These are phyloP conservation scores for Clinocottus analis DNA, from an alignment of 2,113 vertebrate species.

Conservation along the genomic window DNA sequence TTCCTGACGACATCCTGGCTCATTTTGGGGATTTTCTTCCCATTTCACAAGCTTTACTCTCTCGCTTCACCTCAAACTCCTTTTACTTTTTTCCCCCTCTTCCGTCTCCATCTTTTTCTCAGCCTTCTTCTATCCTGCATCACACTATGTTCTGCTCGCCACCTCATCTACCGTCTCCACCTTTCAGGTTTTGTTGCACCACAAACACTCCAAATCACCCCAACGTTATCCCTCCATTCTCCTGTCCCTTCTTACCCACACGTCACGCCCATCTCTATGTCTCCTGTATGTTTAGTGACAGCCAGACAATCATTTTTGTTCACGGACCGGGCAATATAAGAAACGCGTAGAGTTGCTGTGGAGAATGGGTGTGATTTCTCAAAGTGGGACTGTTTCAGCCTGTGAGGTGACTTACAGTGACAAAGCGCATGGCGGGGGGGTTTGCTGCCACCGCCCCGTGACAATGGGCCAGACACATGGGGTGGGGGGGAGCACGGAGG, in stretches of 20 bases:
- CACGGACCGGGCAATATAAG: constrained; percentile 48
- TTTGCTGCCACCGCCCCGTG: constrained; percentile 72
- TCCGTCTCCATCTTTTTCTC: not conserved
- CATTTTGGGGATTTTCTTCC: not conserved
- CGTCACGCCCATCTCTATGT: constrained; percentile 64
- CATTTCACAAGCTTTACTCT: constrained; percentile 4
- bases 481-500: constrained; percentile 56
- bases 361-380: constrained; percentile 72
- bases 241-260: constrained; percentile 61
- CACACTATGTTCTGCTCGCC: constrained; percentile 36
- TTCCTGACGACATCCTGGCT: constrained; percentile 21
- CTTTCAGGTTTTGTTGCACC: constrained; percentile 54
- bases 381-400: constrained; percentile 71
- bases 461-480: constrained; percentile 84
- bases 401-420: constrained; percentile 85
- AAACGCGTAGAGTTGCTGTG: constrained; percentile 67
- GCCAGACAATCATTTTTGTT: constrained; percentile 72
- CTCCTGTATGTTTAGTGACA: constrained; percentile 79
- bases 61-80: not conserved
- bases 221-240: constrained; percentile 71
- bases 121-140: constrained; percentile 13
- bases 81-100: not conserved
- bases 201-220: constrained; percentile 36
- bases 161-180: constrained; percentile 35
- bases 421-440: constrained; percentile 74